Percentiles rank a stretch among this genome's conserved stretches.
These are phyloP conservation scores for Acronicta psi DNA, from an alignment of 2,888 invertebrate species.

Conservation along the genomic window DNA sequence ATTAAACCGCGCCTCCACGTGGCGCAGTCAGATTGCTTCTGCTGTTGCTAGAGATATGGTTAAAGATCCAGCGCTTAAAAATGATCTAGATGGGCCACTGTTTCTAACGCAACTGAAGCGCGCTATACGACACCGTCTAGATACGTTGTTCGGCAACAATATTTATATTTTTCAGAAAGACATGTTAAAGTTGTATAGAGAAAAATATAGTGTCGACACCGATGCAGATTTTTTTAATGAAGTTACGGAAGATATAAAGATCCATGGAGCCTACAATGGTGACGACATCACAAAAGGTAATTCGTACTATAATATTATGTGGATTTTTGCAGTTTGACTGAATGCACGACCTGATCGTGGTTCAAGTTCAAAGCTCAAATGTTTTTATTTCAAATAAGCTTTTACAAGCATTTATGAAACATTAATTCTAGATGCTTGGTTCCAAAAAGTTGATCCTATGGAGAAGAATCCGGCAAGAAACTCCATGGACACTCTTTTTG, in stretches of 20 bases:
- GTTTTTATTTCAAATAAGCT: no score
- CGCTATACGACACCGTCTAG: conserved; percentile 23
- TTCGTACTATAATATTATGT: conserved; percentile 23
- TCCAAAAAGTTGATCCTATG: no score
- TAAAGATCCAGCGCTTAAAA: background rate
- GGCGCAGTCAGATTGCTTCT: conserved; percentile 34
- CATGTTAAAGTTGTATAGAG: conserved; percentile 25
- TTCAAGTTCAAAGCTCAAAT: no score
- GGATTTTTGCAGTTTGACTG: conserved; percentile 14
- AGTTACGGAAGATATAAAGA: conserved; percentile 7
- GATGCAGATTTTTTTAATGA: conserved; percentile 23
- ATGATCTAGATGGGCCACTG: background rate
- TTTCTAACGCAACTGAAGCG: conserved; percentile 19
- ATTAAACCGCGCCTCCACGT: conserved; percentile 14
- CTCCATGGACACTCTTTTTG: no score
- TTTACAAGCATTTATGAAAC: no score
- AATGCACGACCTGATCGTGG: conserved; percentile 5
- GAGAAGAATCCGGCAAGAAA: no score
- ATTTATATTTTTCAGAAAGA: conserved; percentile 8
- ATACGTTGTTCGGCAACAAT: conserved; percentile 21
- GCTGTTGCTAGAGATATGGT: conserved; percentile 17
- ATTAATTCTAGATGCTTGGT: no score
- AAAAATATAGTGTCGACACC: conserved; percentile 2
- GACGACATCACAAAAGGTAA: conserved; percentile 28
- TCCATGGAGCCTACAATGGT: background rate